Evolutionary conservation across 2,797 vertebrate genomes (phyloP).

Genomic region (Thalassophryne amazonica): DNA sequence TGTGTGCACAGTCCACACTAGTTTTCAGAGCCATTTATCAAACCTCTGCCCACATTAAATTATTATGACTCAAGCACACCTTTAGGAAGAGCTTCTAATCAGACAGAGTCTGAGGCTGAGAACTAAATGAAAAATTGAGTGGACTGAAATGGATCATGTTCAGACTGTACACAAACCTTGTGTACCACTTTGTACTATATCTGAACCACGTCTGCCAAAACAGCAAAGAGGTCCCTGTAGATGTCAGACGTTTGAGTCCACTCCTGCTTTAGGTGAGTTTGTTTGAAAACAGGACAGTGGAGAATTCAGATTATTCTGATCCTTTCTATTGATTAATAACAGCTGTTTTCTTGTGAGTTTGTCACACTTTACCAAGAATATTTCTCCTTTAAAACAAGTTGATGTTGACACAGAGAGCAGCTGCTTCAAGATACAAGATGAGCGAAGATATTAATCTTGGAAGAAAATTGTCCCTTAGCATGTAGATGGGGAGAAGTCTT

Average conservation of each 20-base stretch:
- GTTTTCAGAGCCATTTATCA: slow-evolving; percentile 67
- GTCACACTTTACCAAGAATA: slow-evolving; percentile 14
- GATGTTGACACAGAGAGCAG: slow-evolving; percentile 10
- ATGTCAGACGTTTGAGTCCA: slow-evolving; percentile 20
- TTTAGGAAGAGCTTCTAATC: slow-evolving; percentile 36
- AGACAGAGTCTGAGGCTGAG: slow-evolving; percentile 30
- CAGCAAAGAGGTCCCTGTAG: slow-evolving; percentile 14
- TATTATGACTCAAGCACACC: slow-evolving; percentile 60
- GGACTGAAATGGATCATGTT: slow-evolving; percentile 39
- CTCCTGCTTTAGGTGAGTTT: no score
- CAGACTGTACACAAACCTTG: slow-evolving; percentile 22
- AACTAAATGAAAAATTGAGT: slow-evolving; percentile 58
- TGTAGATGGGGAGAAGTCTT: neutral
- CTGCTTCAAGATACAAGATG: slow-evolving; percentile 38
- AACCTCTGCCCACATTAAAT: slow-evolving; percentile 66
- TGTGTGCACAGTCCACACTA: slow-evolving; percentile 33
- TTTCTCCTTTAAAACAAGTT: neutral
- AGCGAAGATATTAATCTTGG: slow-evolving; percentile 26
- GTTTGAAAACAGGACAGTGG: no score
- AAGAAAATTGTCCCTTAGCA: slow-evolving; percentile 18
- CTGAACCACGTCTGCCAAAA: slow-evolving; percentile 20
- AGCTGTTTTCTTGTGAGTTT: slow-evolving; percentile 29
- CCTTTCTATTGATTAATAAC: slow-evolving; percentile 39
- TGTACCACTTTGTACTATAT: slow-evolving; percentile 26
- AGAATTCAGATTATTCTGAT: slow-evolving; percentile 24